Evolutionary conservation across 1,140 invertebrate species (phyloP).

Genomic region (Pseudomyrmex cubaensis): DNA sequence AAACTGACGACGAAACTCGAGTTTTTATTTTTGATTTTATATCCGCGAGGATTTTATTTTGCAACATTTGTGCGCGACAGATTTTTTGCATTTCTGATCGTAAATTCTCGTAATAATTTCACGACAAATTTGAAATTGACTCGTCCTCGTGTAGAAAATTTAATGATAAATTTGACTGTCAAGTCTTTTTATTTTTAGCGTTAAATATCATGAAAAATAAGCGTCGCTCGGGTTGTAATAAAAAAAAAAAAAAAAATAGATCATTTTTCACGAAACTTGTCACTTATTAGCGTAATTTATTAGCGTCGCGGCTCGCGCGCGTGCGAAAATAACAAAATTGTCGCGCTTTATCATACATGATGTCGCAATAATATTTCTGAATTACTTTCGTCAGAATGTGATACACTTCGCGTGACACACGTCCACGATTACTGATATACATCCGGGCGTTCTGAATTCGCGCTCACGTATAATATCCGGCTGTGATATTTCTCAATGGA

Average conservation of each 20-base stretch:
- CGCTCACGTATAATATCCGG: neutral
- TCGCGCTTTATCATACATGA: no score
- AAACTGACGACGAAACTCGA: neutral
- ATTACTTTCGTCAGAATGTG: neutral
- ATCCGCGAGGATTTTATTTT: no score
- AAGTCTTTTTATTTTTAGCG: neutral
- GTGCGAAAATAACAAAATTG: no score
- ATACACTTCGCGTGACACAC: neutral
- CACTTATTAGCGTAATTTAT: no score
- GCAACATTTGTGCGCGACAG: neutral
- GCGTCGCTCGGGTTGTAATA: neutral
- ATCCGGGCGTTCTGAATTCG: no score
- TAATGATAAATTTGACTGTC: neutral
- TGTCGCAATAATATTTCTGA: no score
- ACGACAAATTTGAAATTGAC: neutral
- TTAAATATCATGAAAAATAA: neutral
- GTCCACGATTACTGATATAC: no score
- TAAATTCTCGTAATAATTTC: neutral
- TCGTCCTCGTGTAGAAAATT: neutral
- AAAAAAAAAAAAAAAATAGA: no score
- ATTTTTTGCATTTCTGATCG: neutral
- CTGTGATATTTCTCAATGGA: neutral
- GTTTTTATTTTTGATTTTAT: no score
- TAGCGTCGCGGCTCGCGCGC: no score
- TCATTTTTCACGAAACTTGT: no score